Conservation (phyloP, 53 echinoderm and acorn worm species). For the Hippasteria phrygiana region DNA sequence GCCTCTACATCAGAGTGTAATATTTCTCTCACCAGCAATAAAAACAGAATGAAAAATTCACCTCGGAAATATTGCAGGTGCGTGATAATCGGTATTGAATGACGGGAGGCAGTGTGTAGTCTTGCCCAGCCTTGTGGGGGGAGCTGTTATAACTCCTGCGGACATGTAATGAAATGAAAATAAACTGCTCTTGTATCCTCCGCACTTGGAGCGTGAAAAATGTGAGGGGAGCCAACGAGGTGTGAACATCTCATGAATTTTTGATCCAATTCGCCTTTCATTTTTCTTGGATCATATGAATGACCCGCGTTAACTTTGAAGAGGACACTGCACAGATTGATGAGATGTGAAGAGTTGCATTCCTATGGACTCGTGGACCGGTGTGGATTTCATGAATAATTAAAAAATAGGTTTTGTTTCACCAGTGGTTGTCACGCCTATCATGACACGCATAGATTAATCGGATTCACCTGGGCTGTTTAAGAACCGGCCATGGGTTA, state of each 20-base stretch:
- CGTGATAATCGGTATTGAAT: conserved; percentile 60
- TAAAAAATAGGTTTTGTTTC: not conserved
- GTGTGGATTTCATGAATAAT: conserved; percentile 29
- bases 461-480: not conserved
- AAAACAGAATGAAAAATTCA: conserved; percentile 26
- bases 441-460: not conserved
- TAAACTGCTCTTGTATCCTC: conserved; percentile 42
- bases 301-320: conserved; percentile 1
- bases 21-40: conserved; percentile 37
- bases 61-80: conserved; percentile 57
- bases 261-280: conserved; percentile 34
- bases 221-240: conserved; percentile 30
- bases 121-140: conserved; percentile 35
- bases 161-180: not conserved
- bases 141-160: not conserved
- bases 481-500: not conserved
- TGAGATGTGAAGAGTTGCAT: conserved; percentile 20
- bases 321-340: conserved; percentile 31
- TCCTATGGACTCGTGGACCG: conserved; percentile 3
- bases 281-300: conserved; percentile 6
- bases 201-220: conserved; percentile 41
- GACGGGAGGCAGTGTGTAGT: conserved; percentile 49
- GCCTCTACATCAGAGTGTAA: conserved; percentile 22
- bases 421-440: not conserved
- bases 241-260: conserved; percentile 61